Conservation (phyloP, 2,797 vertebrate species). For the Tamandua tetradactyla region DNA sequence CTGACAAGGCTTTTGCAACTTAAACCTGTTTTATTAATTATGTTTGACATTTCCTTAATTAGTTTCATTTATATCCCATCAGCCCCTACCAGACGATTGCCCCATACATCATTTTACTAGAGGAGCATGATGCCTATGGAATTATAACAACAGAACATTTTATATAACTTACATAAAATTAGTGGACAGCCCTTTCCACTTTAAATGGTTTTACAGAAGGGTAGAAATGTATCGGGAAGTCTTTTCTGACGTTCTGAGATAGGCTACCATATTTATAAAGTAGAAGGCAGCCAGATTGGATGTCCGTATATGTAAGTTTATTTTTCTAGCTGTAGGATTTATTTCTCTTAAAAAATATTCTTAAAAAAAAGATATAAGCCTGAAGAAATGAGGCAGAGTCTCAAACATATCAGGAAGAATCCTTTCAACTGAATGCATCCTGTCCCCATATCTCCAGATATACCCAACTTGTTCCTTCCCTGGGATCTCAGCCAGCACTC, state of each 20-base stretch:
- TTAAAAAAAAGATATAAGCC: neutral
- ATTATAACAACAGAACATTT: conserved; percentile 81
- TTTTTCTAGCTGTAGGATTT: conserved; percentile 37
- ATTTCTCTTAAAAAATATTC: neutral
- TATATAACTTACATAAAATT: conserved; percentile 69
- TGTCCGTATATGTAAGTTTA: neutral
- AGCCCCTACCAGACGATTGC: conserved; percentile 92
- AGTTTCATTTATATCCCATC: conserved; percentile 93
- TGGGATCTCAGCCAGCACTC: neutral
- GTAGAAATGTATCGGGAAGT: too few species aligned
- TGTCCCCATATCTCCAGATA: neutral
- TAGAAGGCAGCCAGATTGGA: neutral
- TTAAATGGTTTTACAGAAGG: conserved; percentile 46
- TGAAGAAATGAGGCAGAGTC: neutral
- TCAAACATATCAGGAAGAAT: neutral
- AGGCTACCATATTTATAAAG: neutral
- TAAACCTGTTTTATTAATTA: conserved; percentile 93
- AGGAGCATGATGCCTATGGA: conserved; percentile 84
- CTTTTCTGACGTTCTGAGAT: neutral
- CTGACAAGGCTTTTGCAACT: conserved; percentile 90
- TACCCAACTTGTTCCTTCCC: neutral
- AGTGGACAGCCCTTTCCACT: conserved; percentile 65
- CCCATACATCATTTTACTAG: conserved; percentile 92
- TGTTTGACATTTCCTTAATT: conserved; percentile 93
- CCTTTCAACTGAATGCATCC: neutral